Percentiles rank a stretch among this genome's conserved stretches.
Evolutionary conservation across 2,888 invertebrate genomes (phyloP).

Genomic region (Athalia rosae): DNA sequence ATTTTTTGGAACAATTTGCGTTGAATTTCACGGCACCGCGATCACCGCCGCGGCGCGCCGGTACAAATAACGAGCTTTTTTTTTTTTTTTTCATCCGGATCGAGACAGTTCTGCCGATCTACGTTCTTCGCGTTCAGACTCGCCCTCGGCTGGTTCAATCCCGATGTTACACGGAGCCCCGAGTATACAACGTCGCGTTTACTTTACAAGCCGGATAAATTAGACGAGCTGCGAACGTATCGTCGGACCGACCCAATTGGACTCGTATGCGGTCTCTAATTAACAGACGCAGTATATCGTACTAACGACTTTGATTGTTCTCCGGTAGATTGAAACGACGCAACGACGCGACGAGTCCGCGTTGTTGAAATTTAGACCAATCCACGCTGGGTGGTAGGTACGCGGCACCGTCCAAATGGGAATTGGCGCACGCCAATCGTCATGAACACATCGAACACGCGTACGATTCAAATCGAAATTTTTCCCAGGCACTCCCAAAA

Average conservation of each 20-base stretch:
- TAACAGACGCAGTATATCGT: slow-evolving; percentile 5
- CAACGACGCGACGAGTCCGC: not conserved
- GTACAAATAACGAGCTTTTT: too few relatives aligned
- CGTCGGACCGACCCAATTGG: slow-evolving; percentile 31
- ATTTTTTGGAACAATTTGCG: too few relatives aligned
- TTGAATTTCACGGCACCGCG: too few relatives aligned
- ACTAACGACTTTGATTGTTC: slow-evolving; percentile 42
- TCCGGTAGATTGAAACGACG: slow-evolving; percentile 17
- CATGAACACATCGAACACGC: too few relatives aligned
- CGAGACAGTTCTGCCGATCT: not conserved
- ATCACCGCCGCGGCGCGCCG: too few relatives aligned
- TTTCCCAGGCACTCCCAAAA: slow-evolving; percentile 35
- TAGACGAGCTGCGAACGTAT: slow-evolving; percentile 21
- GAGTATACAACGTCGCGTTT: not conserved
- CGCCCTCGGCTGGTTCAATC: not conserved
- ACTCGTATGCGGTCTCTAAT: slow-evolving; percentile 23
- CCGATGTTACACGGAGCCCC: not conserved
- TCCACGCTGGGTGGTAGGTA: slow-evolving; percentile 26
- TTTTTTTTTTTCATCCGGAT: not conserved
- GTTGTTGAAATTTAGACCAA: slow-evolving; percentile 6
- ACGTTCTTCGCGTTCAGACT: not conserved
- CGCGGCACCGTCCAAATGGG: slow-evolving; percentile 1
- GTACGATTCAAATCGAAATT: slow-evolving; percentile 19
- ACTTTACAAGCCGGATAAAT: slow-evolving; percentile 32
- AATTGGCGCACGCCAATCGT: not conserved